Base-by-base conservation (phyloP, 2,797 vertebrate species). In the Arctocebus calabarensis region DNA sequence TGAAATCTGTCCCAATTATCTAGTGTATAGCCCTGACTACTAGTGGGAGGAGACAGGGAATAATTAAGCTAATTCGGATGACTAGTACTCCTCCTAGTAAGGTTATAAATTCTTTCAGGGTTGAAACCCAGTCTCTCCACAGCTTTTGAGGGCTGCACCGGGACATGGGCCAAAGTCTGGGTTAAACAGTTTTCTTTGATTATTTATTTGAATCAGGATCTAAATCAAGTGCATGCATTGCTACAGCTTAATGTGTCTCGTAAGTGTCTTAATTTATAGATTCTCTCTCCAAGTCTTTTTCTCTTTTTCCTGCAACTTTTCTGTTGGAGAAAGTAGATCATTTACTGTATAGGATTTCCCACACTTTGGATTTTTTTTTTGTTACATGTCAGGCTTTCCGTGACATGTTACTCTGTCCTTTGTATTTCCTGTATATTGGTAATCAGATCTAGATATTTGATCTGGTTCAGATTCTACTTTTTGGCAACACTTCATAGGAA, bases 271-370 rank as follows among this genome's bases (percentile, higher is more conserved):
- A 75, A 89, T 43, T 52, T 55, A 78, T 19, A 86, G 48, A 66
- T 6, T 45, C 32, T 45, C 40, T 48, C 68, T 88, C 68, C 34
- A 59, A 17, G 29, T 85, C 34, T 48, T 66, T 59, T 34, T 57
- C 64, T 77, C 20, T 86, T 85, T 64, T 68, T 52, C 70, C 85
- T 62, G 22, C 3, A 57, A 20, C 61, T 77, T 86, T 96, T 64
- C 96, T 92, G 6, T 73, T 66, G 59, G 62, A 92, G 40, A 84
- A 79, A 75, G 64, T 64, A 59, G 55, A 66, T 81, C n/a, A n/a
- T n/a, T 27, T 89, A 23, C 37, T 29, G 45, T 84, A 0, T 3
- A 83, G 74, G 77, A 81, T 66, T 45, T 82, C 10, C 75, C 78
- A 59, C 2, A 4, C 1, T 61, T 68, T 84, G 48, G 23, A 78